Conservation (phyloP, 1,140 invertebrate genomes). For the Trachymyrmex septentrionalis region DNA sequence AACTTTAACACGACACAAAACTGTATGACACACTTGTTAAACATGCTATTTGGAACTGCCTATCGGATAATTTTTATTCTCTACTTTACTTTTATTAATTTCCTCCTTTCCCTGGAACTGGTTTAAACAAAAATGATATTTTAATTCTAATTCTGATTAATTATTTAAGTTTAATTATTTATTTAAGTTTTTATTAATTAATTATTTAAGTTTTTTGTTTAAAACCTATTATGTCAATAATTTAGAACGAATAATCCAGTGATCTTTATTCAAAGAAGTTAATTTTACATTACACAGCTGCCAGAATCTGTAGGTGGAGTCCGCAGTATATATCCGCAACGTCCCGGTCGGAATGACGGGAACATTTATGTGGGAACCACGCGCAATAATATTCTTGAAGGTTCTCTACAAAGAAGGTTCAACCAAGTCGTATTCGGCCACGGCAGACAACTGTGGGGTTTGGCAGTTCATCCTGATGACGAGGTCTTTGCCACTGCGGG, state of each 20-base stretch:
- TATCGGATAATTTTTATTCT: neutral
- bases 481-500: slow-evolving; percentile 97
- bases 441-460: slow-evolving; percentile 95
- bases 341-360: slow-evolving; percentile 94
- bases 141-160: slow-evolving; percentile 6
- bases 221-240: neutral
- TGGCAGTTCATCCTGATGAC: slow-evolving; percentile 96
- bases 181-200: too few species aligned
- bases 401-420: slow-evolving; percentile 95
- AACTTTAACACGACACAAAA: too few species aligned
- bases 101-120: neutral
- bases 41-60: neutral
- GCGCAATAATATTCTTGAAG: slow-evolving; percentile 96
- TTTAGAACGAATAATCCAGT: neutral
- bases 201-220: neutral
- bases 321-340: slow-evolving; percentile 94
- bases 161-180: too few species aligned
- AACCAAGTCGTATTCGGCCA: slow-evolving; percentile 97
- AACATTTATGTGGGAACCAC: slow-evolving; percentile 97
- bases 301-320: slow-evolving; percentile 94
- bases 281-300: slow-evolving; percentile 88
- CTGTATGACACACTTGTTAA: neutral
- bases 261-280: neutral
- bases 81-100: neutral
- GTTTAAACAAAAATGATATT: neutral